Base-by-base conservation (phyloP, 2,888 invertebrate genomes). In the Polydrusus tereticollis region DNA sequence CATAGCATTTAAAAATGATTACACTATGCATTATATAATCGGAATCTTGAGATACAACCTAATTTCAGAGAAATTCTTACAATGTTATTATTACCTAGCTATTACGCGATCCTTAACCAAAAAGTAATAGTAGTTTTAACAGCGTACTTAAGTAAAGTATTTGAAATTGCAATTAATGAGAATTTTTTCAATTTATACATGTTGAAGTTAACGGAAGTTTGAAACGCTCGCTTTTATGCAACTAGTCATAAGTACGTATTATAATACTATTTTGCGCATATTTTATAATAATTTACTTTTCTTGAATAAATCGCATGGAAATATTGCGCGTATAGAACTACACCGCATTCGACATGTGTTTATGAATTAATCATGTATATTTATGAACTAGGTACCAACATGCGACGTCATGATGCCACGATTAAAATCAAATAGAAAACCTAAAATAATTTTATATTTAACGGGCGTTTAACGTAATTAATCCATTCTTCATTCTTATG, bases 111-210 rank as follows among this genome's bases (percentile, higher is more conserved):
- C 7, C 1, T 5, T 14, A 14, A 16, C 16, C 16, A 55, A 43
- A 60, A 60, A 60, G 43, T 60, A 60, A 60, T 43, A 60, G 60
- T 60, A n/a, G 43, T 43, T 41, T 21, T 21, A 59, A n/a, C n/a
- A 59, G 43, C 38, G 20, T 21, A 21, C 43, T 14, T 41, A 60
- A 41, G 21, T 14, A 43, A 60, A 21, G n/a, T 6, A 60, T 20
- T 60, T 41, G 33, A 60, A 14, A 55, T 7, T 55, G 29, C 29
- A n/a, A 29, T 26, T 26, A n/a, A n/a, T 26, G 4, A 43, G 43
- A 21, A 59, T 43, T 60, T 41, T n/a, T 43, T 1, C 10, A 33
- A 33, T n/a, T n/a, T n/a, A n/a, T n/a, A n/a, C 7, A 12, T 41
- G 14, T 41, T 4, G 10, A 33, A 10, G 1, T 1, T 33, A 33